Evolutionary conservation across 2,888 invertebrate genomes (phyloP).

Genomic region (Tryphoninae sp.): DNA sequence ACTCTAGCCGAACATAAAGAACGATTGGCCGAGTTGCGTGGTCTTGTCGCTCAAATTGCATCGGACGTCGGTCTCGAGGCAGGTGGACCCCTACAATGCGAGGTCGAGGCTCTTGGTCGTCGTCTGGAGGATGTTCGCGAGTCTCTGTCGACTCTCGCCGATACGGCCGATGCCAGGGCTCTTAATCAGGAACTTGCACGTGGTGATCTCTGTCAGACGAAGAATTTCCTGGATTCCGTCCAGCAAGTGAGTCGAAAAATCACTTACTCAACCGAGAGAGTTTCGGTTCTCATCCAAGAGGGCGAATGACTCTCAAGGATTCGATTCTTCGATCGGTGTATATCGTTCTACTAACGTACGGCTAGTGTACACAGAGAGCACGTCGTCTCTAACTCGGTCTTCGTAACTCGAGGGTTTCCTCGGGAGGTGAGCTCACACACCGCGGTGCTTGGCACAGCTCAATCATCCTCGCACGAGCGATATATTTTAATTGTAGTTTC

Average conservation of each 20-base stretch:
- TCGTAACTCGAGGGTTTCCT: constrained; percentile 55
- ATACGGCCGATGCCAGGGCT: constrained; percentile 89
- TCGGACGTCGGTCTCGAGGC: constrained; percentile 89
- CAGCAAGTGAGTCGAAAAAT: constrained; percentile 85
- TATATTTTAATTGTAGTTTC: constrained; percentile 81
- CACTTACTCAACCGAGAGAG: background rate
- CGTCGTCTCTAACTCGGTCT: constrained; percentile 11
- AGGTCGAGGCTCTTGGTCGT: constrained; percentile 89
- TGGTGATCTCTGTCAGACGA: constrained; percentile 84
- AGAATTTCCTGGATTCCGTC: constrained; percentile 87
- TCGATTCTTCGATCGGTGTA: constrained; percentile 23
- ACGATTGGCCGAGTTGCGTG: constrained; percentile 86
- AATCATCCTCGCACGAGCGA: constrained; percentile 75
- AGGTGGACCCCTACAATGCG: constrained; percentile 88
- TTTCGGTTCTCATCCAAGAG: background rate
- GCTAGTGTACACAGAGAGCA: background rate
- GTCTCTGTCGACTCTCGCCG: constrained; percentile 88
- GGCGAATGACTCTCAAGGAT: constrained; percentile 39
- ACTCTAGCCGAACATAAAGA: constrained; percentile 88
- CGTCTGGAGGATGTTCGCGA: constrained; percentile 89
- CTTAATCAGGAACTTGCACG: constrained; percentile 83
- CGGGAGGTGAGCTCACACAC: constrained; percentile 63
- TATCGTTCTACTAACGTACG: constrained; percentile 21
- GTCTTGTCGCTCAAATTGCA: constrained; percentile 90
- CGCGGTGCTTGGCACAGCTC: constrained; percentile 80